Conservation (phyloP, 1,140 invertebrate genomes). For the Penaeus japonicus region DNA sequence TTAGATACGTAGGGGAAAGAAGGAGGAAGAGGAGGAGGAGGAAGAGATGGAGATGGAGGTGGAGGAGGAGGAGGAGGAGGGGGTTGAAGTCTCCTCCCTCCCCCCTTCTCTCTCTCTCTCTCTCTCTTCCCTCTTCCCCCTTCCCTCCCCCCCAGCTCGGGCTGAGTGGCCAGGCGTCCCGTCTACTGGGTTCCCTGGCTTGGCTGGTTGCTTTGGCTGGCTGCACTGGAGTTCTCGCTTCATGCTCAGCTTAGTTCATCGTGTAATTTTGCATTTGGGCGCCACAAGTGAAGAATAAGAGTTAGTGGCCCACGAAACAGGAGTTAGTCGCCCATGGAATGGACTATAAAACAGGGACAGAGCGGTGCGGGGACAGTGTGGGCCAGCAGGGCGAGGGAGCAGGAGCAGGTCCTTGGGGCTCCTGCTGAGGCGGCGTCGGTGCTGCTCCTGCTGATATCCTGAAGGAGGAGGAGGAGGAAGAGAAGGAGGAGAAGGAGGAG, state of each 20-base stretch:
- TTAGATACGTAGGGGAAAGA: too few relatives aligned
- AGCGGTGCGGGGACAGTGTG: slow-evolving; percentile 46
- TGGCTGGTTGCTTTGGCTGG: slow-evolving; percentile 36
- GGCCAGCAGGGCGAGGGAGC: slow-evolving; percentile 36
- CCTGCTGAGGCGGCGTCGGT: not conserved
- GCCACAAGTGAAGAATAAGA: slow-evolving; percentile 60
- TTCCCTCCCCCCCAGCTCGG: not conserved
- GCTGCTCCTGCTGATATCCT: not conserved
- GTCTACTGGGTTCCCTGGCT: slow-evolving; percentile 36
- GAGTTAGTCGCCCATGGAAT: slow-evolving; percentile 59
- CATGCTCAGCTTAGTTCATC: slow-evolving; percentile 61
- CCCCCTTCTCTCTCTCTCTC: not conserved
- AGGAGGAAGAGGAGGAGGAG: not conserved
- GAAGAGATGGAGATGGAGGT: not conserved
- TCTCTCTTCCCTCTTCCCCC: not conserved
- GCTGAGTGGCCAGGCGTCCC: slow-evolving; percentile 10
- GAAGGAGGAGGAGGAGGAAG: not conserved
- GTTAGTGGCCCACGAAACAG: slow-evolving; percentile 59
- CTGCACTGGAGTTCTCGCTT: slow-evolving; percentile 59
- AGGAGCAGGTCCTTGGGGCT: slow-evolving; percentile 15
- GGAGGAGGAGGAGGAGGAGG: not conserved
- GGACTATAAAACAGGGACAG: slow-evolving; percentile 59
- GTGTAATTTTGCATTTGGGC: slow-evolving; percentile 63
- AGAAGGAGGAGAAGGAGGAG: not conserved
- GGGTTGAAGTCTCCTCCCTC: not conserved